Base-by-base conservation (phyloP, 2,797 vertebrate genomes). In the Glossophaga mutica region DNA sequence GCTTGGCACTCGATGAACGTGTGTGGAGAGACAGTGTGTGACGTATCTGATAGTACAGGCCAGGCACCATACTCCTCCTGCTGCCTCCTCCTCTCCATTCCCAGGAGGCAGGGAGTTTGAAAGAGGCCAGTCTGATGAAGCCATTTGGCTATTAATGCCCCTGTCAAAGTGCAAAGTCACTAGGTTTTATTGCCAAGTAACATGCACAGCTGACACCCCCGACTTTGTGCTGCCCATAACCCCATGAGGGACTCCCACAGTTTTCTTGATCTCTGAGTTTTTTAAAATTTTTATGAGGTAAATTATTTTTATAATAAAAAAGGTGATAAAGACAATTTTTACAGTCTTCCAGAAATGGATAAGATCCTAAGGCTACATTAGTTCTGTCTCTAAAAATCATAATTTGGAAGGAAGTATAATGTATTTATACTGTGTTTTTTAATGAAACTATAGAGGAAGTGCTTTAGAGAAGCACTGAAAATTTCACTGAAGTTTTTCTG, bases 231-330 rank as follows among this genome's bases (percentile, higher is more conserved):
- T 24, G 29, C 55, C 70, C 48, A 0, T 6, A n/a, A 19, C 19
- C 42, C 19, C 11, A 16, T 0, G 19, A 79, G 34, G 46, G 87
- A 50, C 16, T n/a, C 73, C 44, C 18, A 6, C 10, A 5, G 55
- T 62, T 87, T 79, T 52, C 67, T 55, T 84, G 52, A 26, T 84
- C 87, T 77, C 59, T 70, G 42, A 10, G 37, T 79, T 84, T 34
- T 65, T 24, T 93, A 85, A 70, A 76, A 87, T 81, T 94, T 92
- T 95, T 91, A 76, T 65, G 26, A 91, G 46, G 46, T 46, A 68
- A 94, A 82, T 91, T 95, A 79, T 94, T 85, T 88, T 84, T 86
- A 59, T 77, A 83, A 94, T 71, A 84, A 95, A 89, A 77, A 37
- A 57, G 57, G 50, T 78, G 37, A 52, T 55, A 84, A 83, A 90